These are phyloP conservation scores for Lasius fuliginosus DNA, from an alignment of 2,888 invertebrate species.

Conservation along the genomic window DNA sequence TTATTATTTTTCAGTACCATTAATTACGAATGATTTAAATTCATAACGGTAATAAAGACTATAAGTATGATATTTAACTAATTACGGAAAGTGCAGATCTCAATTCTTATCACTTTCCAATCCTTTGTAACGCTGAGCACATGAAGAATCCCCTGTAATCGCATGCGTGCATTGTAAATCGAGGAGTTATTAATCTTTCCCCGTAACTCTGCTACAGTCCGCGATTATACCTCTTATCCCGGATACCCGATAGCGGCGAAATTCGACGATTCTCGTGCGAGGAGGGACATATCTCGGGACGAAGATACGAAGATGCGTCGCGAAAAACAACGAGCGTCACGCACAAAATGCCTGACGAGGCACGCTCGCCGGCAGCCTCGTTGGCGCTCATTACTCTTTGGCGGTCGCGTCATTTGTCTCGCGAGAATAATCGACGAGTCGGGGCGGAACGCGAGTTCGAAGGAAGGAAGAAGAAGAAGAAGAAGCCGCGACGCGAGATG, in stretches of 20 bases:
- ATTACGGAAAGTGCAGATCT: not conserved
- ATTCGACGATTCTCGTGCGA: conserved; percentile 16
- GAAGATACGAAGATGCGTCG: conserved; percentile 19
- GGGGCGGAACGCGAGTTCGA: conserved; percentile 50
- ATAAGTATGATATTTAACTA: not conserved
- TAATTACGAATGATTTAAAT: not conserved
- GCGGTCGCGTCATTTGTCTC: conserved; percentile 80
- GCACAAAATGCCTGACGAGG: conserved; percentile 65
- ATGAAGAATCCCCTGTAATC: not conserved
- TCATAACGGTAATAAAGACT: not conserved
- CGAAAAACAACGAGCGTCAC: conserved; percentile 57
- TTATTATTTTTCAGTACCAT: not conserved
- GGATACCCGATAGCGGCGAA: not conserved
- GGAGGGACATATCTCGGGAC: conserved; percentile 16
- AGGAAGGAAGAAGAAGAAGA: conserved; percentile 16
- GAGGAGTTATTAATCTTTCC: not conserved
- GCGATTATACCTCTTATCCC: not conserved
- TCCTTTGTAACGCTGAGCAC: not conserved
- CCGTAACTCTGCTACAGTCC: not conserved
- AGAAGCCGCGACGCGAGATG: conserved; percentile 9
- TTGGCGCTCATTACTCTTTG: conserved; percentile 79
- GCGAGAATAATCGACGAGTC: conserved; percentile 76
- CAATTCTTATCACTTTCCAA: not conserved
- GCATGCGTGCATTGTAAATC: not conserved
- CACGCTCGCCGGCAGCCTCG: conserved; percentile 69